Evolutionary conservation across 2,113 vertebrate species (phyloP).

Genomic region (Lanius ludovicianus): DNA sequence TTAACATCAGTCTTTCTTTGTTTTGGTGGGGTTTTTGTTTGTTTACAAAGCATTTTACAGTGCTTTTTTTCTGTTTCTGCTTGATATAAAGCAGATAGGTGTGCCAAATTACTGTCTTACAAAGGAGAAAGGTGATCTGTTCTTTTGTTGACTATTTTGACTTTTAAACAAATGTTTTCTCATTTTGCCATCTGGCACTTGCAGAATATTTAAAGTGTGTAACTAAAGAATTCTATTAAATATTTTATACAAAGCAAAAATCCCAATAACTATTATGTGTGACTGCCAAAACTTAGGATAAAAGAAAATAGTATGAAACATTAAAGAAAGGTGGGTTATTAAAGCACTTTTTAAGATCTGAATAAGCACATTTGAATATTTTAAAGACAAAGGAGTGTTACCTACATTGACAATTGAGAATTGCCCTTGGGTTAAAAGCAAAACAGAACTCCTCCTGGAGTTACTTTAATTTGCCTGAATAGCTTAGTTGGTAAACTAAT

Average conservation of each 20-base stretch:
- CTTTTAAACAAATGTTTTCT: constrained; percentile 20
- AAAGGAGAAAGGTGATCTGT: neutral
- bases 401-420: neutral
- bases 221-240: neutral
- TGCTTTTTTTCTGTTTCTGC: neutral
- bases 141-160: constrained; percentile 7
- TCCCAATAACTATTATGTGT: neutral
- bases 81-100: neutral
- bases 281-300: neutral
- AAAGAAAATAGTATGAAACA: neutral
- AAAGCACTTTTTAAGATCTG: neutral
- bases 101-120: neutral
- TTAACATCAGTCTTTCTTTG: neutral
- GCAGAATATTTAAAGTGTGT: neutral
- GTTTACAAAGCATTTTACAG: neutral
- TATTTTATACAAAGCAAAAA: neutral
- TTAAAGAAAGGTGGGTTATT: neutral
- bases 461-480: neutral
- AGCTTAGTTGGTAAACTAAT: neutral
- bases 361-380: neutral
- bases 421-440: neutral
- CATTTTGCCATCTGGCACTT: neutral
- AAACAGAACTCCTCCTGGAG: neutral
- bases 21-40: neutral
- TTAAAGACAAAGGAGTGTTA: neutral